Base-by-base conservation (phyloP, 1,140 invertebrate genomes). In the Drosophila kanapiae region DNA sequence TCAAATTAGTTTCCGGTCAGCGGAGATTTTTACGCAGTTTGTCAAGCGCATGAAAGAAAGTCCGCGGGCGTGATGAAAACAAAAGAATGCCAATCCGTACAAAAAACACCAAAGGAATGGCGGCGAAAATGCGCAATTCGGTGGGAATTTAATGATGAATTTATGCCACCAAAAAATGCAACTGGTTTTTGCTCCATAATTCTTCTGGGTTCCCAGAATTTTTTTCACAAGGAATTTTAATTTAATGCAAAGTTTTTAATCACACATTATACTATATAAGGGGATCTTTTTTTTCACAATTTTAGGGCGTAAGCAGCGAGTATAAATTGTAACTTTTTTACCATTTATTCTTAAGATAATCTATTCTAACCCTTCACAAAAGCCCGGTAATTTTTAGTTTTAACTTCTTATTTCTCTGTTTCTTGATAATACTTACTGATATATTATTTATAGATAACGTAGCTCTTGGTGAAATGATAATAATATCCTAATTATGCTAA, bases 1-100 rank as follows among this genome's bases (percentile, higher is more conserved):
- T 88, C 81, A 85, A 88, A 88, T 88, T 88, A 88, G 85, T 91
- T 88, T 90, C 85, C 85, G 85, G 85, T 88, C 85, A 88, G 85
- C 75, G 78, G 82, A 88, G 81, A 91, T 88, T 91, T 90, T 72
- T 84, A 80, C 80, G 80, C 80, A 75, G 77, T 69, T 63, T 80
- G 72, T 88, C 80, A 59, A 88, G 84, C 76, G 80, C 67, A 83
- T 78, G 43, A 70, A 69, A 47, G 47, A 53, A 79, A 49, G 51
- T 48, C 65, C 33, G 23, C 18, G 18, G 45, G 67, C 53, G 53
- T 60, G 45, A 38, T 51, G 45, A 72, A 60, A 74, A 72, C 43
- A 59, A 74, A 59, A 40, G n/a, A 71, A 71, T 35, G n/a, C 37
- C 13, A 47, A 10, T 33, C 35, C 9, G 38, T 47, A 11, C 3